Conservation (phyloP, 2,113 vertebrate genomes). For the Corydoras maculifer region DNA sequence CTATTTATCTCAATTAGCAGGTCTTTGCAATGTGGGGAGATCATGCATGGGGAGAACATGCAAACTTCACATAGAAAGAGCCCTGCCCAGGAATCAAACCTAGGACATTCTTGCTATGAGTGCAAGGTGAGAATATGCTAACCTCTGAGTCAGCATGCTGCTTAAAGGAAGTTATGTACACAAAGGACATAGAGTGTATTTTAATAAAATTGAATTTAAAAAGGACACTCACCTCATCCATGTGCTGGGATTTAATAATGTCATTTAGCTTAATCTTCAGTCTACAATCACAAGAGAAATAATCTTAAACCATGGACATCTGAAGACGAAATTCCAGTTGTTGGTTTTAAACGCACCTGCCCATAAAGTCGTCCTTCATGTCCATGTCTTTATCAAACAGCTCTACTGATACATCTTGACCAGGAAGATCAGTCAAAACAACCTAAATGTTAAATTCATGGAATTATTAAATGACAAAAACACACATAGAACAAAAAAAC, state of each 20-base stretch:
- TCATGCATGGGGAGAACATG: too few relatives aligned
- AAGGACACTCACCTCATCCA: constrained; percentile 71
- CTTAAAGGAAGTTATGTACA: too few relatives aligned
- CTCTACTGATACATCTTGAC: constrained; percentile 78
- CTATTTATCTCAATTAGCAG: too few relatives aligned
- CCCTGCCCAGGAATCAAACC: too few relatives aligned
- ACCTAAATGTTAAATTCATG: constrained; percentile 57
- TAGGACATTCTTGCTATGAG: too few relatives aligned
- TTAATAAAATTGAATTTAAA: too few relatives aligned
- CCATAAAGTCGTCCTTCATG: constrained; percentile 85
- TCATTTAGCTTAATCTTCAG: constrained; percentile 74
- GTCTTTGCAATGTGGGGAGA: too few relatives aligned
- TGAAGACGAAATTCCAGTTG: background rate
- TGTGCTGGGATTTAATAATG: constrained; percentile 70
- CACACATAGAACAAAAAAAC: background rate
- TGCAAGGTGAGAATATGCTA: too few relatives aligned
- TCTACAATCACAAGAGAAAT: constrained; percentile 52
- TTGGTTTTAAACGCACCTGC: constrained; percentile 64
- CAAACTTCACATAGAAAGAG: too few relatives aligned
- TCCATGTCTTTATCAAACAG: constrained; percentile 86
- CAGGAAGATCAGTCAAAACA: constrained; percentile 74
- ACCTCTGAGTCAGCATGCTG: too few relatives aligned
- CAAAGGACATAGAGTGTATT: too few relatives aligned
- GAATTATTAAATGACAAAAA: background rate
- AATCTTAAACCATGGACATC: background rate